Evolutionary conservation across 2,888 invertebrate genomes (phyloP), one percentile per base, ranked within the genome.

Genomic region (Drosophila pseudotalamancana): DNA sequence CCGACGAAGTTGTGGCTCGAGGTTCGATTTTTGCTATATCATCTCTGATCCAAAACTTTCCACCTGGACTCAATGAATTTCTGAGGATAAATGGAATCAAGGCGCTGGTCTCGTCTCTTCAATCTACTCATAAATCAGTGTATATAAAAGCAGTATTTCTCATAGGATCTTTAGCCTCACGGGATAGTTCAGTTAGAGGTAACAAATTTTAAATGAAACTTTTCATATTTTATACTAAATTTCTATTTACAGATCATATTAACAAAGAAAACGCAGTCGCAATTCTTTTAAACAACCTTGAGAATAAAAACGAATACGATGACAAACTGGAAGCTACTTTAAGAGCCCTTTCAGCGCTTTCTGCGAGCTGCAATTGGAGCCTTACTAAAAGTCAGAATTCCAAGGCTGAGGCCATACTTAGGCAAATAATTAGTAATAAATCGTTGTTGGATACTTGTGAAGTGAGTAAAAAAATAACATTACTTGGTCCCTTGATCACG

Each of bases 81-180:
- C 32, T 76, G 23, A 42, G 43, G 1, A 45, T 65, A 4, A 72
- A 88, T 3, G 81, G 81, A 2, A 59, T 76, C 21, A 42, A 54
- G 1, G 31, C 50, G 0, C 19, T 79, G 6, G 34, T 81, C 1
- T 40, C 71, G 4, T 85, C 88, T 32, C 16, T 79, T 2, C 54
- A 23, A 1, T 66, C 82, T 2, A 14, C 31, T 0, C 65, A 77
- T 16, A 21, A 29, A 0, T 46, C 78, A 16, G 65, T 79, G 0
- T 79, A 87, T 3, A 74, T 85, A 14, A 79, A 77, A 39, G 51
- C 83, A 0, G 86, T 88, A 1, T 87, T 78, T 43, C 86, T 79
- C 1, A 87, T 79, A 12, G 83, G 71, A 8, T 66, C 86, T 0
- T 34, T 79, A 12, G 49, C 72, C 0, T 64, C 71, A 0, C 42